These are phyloP conservation scores for Oryctolagus cuniculus DNA, from an alignment of 2,113 vertebrate species.

Conservation along the genomic window DNA sequence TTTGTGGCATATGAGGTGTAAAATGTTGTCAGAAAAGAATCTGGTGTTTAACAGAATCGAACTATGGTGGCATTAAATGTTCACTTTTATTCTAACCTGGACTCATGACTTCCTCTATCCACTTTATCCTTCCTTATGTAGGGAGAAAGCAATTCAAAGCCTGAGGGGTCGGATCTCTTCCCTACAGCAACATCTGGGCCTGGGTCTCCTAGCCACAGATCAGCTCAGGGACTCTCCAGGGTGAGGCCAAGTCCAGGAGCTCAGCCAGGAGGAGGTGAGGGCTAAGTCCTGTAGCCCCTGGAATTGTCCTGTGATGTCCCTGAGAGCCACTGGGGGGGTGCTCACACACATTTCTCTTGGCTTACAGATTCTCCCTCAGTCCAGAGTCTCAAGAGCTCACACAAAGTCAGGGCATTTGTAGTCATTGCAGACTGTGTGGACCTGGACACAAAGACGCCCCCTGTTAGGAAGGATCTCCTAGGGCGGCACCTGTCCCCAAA, in stretches of 20 bases:
- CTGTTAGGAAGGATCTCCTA: not conserved
- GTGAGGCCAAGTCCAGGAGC: not conserved
- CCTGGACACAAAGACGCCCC: not conserved
- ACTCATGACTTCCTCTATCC: constrained; percentile 78
- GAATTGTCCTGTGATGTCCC: not conserved
- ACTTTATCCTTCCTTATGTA: constrained; percentile 3
- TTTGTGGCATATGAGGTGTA: constrained; percentile 89
- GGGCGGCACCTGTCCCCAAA: not conserved
- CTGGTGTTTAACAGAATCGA: constrained; percentile 89
- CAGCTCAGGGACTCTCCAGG: not conserved
- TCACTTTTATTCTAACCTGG: constrained; percentile 88
- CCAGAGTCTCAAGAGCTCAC: too few species aligned
- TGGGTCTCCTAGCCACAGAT: too few species aligned
- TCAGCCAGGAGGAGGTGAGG: too few species aligned
- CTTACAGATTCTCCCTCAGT: not conserved
- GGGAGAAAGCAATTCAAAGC: not conserved
- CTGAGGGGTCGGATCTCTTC: not conserved
- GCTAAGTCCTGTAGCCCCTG: not conserved
- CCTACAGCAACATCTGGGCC: not conserved
- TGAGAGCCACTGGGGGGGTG: not conserved
- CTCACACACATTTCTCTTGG: not conserved
- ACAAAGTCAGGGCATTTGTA: not conserved
- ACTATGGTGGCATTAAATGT: constrained; percentile 91
- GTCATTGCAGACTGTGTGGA: not conserved
- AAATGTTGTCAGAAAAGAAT: constrained; percentile 88